phyloP scores from a whole-genome alignment of 1,140 invertebrate species.

The Asobara japonica region DNA sequence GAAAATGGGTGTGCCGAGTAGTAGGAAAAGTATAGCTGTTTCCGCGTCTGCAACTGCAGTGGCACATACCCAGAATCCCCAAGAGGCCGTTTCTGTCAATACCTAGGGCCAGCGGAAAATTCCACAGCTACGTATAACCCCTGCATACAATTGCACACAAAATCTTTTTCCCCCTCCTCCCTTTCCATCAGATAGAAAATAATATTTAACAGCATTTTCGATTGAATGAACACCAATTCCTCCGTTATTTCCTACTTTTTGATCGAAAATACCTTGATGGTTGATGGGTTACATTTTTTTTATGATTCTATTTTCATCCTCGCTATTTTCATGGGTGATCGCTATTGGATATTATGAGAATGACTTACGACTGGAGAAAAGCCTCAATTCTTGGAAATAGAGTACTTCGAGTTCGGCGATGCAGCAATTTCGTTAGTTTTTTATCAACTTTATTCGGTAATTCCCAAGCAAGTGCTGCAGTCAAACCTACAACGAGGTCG shows the following conservation, averaged over 20 bases:
- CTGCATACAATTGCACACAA: background rate
- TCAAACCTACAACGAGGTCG: conserved; percentile 62
- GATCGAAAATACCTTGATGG: background rate
- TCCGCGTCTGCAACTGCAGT: background rate
- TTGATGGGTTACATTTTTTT: background rate
- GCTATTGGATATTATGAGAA: background rate
- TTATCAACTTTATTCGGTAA: conserved; percentile 59
- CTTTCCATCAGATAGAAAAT: background rate
- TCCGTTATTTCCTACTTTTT: background rate
- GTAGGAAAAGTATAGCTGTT: background rate
- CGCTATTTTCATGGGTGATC: background rate
- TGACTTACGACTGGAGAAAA: conserved; percentile 62
- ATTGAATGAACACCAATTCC: conserved; percentile 12
- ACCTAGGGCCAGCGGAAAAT: background rate
- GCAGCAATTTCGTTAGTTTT: conserved; percentile 53
- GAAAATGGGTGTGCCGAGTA: background rate
- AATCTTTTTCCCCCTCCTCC: background rate
- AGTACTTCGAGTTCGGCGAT: conserved; percentile 55
- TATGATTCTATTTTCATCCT: background rate
- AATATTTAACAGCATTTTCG: background rate
- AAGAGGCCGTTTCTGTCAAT: background rate
- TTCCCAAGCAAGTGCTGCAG: conserved; percentile 64
- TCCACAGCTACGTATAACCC: background rate
- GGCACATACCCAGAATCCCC: conserved; percentile 16
- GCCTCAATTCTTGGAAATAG: conserved; percentile 64